These are phyloP conservation scores for Melanophora roralis DNA, from an alignment of 2,888 invertebrate genomes.

Conservation along the genomic window DNA sequence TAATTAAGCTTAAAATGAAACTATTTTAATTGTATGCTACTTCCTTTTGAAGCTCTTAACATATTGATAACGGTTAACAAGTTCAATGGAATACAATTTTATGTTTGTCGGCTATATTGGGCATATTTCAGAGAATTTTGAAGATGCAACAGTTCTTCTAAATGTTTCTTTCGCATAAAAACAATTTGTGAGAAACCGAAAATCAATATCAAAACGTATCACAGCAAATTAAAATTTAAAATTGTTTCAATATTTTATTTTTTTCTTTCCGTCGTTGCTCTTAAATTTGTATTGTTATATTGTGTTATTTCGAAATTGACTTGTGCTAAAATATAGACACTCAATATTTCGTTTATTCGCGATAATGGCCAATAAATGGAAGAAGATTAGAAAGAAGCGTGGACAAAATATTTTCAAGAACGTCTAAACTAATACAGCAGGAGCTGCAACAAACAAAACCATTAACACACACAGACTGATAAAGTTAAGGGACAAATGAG, in stretches of 20 bases:
- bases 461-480: slow-evolving; percentile 39
- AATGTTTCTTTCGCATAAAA: slow-evolving; percentile 19
- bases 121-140: slow-evolving; percentile 29
- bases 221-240: slow-evolving; percentile 68
- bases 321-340: slow-evolving; percentile 54
- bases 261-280: slow-evolving; percentile 26
- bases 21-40: slow-evolving; percentile 39
- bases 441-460: not conserved
- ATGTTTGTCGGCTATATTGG: slow-evolving; percentile 39
- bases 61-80: slow-evolving; percentile 46
- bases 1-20: slow-evolving; percentile 16
- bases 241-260: slow-evolving; percentile 39
- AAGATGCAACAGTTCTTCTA: not conserved
- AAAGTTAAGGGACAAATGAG: slow-evolving; percentile 34
- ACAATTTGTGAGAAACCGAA: slow-evolving; percentile 51
- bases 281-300: not conserved
- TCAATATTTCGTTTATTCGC: slow-evolving; percentile 53
- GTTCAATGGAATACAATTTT: slow-evolving; percentile 40
- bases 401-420: slow-evolving; percentile 55
- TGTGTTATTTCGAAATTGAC: slow-evolving; percentile 35
- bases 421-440: not conserved
- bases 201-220: slow-evolving; percentile 63
- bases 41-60: slow-evolving; percentile 29
- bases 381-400: slow-evolving; percentile 62
- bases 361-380: slow-evolving; percentile 61